Percentiles rank a stretch among this genome's conserved stretches.
These are phyloP conservation scores for Drosophila hydei DNA, from an alignment of 1,140 invertebrate species.

Conservation along the genomic window DNA sequence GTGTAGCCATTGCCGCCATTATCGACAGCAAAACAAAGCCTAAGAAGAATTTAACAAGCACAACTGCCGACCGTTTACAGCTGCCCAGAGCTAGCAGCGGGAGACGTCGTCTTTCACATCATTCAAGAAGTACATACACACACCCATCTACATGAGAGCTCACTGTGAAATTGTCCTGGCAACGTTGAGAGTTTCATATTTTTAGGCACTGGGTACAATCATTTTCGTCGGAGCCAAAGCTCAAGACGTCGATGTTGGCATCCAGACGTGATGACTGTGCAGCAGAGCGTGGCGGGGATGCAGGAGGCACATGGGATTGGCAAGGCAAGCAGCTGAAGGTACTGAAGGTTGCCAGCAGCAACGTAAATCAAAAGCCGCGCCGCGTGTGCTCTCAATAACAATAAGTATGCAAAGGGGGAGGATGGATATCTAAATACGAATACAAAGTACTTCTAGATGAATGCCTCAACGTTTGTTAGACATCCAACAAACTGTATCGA, in stretches of 20 bases:
- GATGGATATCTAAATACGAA: slow-evolving; percentile 21
- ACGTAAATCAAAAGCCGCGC: slow-evolving; percentile 44
- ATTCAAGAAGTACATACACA: slow-evolving; percentile 21
- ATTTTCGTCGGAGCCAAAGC: slow-evolving; percentile 42
- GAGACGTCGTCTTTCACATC: slow-evolving; percentile 43
- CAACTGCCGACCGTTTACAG: slow-evolving; percentile 51
- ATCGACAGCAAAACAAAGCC: slow-evolving; percentile 77
- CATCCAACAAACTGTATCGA: slow-evolving; percentile 23
- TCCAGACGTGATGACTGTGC: slow-evolving; percentile 7
- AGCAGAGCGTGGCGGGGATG: not conserved
- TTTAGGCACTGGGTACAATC: slow-evolving; percentile 48
- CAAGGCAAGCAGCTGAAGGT: not conserved
- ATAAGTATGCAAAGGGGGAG: slow-evolving; percentile 20
- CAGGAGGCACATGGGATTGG: not conserved
- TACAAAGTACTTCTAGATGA: slow-evolving; percentile 31
- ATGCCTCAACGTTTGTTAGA: slow-evolving; percentile 27
- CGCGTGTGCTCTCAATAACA: slow-evolving; percentile 41
- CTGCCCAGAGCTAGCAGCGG: slow-evolving; percentile 44
- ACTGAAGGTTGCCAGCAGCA: slow-evolving; percentile 35
- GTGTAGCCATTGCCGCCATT: slow-evolving; percentile 60
- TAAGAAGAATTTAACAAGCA: slow-evolving; percentile 75
- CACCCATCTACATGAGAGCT: slow-evolving; percentile 15
- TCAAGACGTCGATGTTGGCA: slow-evolving; percentile 9
- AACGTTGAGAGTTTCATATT: slow-evolving; percentile 43
- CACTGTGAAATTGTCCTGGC: slow-evolving; percentile 55